These are phyloP conservation scores for Thaumetopoea pityocampa DNA, from an alignment of 1,140 invertebrate genomes.

Conservation along the genomic window DNA sequence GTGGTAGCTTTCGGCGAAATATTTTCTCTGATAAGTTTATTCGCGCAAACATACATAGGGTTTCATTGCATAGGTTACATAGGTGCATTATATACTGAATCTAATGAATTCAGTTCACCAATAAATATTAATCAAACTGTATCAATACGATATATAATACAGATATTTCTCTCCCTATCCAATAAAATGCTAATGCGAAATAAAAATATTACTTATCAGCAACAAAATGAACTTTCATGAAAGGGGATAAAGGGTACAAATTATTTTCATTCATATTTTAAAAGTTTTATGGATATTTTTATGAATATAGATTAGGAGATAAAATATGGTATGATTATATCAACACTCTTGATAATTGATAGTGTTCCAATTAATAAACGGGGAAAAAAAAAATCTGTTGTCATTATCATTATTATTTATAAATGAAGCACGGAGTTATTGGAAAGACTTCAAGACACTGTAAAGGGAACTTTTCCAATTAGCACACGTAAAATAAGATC, in stretches of 20 bases:
- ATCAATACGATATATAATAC: constrained; percentile 25
- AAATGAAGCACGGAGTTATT: no score
- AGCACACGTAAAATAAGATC: no score
- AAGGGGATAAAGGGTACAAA: constrained; percentile 10
- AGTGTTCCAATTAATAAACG: no score
- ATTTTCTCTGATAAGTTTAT: constrained; percentile 19
- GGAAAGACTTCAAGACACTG: no score
- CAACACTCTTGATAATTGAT: no score
- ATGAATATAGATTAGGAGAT: no score
- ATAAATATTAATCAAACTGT: constrained; percentile 19
- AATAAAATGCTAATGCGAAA: constrained; percentile 25
- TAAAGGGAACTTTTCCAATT: no score
- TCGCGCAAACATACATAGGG: constrained; percentile 16
- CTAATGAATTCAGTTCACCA: constrained; percentile 19
- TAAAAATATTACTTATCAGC: constrained; percentile 19
- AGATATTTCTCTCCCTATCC: constrained; percentile 14
- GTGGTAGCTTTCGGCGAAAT: constrained; percentile 18
- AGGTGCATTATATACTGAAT: no score
- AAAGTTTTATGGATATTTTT: constrained; percentile 11
- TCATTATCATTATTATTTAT: no score
- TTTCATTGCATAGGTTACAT: constrained; percentile 10
- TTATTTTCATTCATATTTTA: constrained; percentile 4
- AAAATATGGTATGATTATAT: no score
- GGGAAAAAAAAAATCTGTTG: no score
- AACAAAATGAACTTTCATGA: constrained; percentile 14